Evolutionary conservation across 2,797 vertebrate genomes (phyloP), one percentile per base, ranked within the genome.

Genomic region (Lagorchestes hirsutus): DNA sequence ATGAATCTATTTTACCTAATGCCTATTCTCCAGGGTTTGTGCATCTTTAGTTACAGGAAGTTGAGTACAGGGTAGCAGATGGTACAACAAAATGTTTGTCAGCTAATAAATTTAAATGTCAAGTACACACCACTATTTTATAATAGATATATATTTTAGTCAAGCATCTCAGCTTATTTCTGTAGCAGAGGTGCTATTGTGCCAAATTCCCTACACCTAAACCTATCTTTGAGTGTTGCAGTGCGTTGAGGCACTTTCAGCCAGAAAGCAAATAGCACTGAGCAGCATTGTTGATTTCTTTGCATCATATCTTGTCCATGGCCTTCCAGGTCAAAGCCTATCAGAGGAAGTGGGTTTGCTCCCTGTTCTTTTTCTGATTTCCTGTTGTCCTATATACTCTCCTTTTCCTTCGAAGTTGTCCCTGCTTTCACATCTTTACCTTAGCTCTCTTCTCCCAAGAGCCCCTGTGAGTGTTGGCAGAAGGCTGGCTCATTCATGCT

Each of bases 41-140:
- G 90, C 82, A 97, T 98, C 98, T 98, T 98, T 98, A 98, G 96
- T 98, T 98, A 98, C 98, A 98, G 97, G 97, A 99, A 98, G 97
- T 98, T 98, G 98, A 98, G 97, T 95, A 94, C 91, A 96, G 96
- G 95, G 93, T 95, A 98, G 97, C 98, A 99, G 99, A 98, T 99
- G 98, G 97, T 97, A 93, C 91, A 40, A 94, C 93, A 54, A 96
- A 97, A 96, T 98, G 97, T 98, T 98, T 98, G 97, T 98, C 54
- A 27, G 96, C 96, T 98, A 98, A 98, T 98, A 98, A 1, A 93
- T 98, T 98, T 98, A 98, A 98, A 98, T 98, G 96, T 98, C 97
- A 98, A 93, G 55, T 96, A 57, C 58, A 97, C 67, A 97, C 95
- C 92, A 97, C 87, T 94, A 97, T 98, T 98, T 96, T 93, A 96